These are phyloP conservation scores for Caenorhabditis latens DNA, from an alignment of 1,140 invertebrate species.

Conservation along the genomic window DNA sequence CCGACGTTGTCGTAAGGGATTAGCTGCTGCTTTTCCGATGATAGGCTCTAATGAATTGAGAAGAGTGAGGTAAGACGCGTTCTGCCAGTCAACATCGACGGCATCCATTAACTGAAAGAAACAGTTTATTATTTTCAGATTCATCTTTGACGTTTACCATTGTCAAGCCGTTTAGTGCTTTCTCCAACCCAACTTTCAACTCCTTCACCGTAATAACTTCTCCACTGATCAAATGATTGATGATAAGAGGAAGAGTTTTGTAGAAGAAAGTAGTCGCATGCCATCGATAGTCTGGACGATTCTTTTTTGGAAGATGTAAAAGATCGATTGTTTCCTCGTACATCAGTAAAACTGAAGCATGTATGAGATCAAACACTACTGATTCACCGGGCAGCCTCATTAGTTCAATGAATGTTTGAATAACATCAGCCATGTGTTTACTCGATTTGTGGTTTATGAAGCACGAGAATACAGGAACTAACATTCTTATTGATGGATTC, in stretches of 20 bases:
- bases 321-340: slow-evolving; percentile 13
- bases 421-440: background rate
- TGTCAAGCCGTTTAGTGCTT: background rate
- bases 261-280: slow-evolving; percentile 34
- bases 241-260: background rate
- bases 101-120: slow-evolving; percentile 15
- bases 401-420: slow-evolving; percentile 12
- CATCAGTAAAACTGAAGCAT: background rate
- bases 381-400: background rate
- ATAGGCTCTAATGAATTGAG: background rate
- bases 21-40: background rate
- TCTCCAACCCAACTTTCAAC: background rate
- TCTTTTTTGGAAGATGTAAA: slow-evolving; percentile 1
- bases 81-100: background rate
- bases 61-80: slow-evolving; percentile 2
- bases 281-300: slow-evolving; percentile 2
- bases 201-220: background rate
- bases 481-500: background rate
- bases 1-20: background rate
- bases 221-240: background rate
- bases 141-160: background rate
- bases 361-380: slow-evolving; percentile 14
- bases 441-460: background rate
- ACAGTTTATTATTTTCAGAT: background rate
- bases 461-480: slow-evolving; percentile 13